Evolutionary conservation across 53 echinoderm and acorn worm genomes (phyloP).

Genomic region (Apostichopus leukothele): DNA sequence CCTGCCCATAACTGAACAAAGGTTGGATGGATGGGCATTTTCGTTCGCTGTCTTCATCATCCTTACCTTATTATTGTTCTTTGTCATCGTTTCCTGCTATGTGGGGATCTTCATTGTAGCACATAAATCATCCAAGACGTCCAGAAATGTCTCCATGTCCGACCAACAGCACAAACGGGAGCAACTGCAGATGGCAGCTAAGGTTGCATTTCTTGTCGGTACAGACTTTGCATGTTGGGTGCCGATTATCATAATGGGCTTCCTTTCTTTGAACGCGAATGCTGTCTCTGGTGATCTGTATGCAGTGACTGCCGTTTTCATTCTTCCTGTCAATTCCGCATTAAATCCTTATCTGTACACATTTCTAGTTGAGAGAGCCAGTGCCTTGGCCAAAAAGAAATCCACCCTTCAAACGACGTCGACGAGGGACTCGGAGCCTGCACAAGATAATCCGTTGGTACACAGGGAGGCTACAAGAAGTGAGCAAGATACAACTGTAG

Average conservation of each 20-base stretch:
- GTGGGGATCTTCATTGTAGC: slow-evolving; percentile 65
- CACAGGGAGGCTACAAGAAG: too few relatives aligned
- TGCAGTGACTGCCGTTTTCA: slow-evolving; percentile 47
- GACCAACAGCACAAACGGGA: slow-evolving; percentile 39
- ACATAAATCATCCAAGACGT: slow-evolving; percentile 43
- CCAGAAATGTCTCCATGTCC: not conserved
- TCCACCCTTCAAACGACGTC: too few relatives aligned
- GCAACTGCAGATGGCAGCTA: slow-evolving; percentile 52
- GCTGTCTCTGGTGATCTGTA: slow-evolving; percentile 38
- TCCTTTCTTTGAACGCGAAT: slow-evolving; percentile 59
- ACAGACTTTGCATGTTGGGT: slow-evolving; percentile 69
- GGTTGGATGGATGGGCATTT: slow-evolving; percentile 67
- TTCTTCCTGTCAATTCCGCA: slow-evolving; percentile 44
- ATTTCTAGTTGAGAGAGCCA: not conserved
- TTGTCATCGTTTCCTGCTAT: slow-evolving; percentile 64
- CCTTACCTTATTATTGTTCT: slow-evolving; percentile 56
- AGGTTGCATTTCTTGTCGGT: slow-evolving; percentile 55
- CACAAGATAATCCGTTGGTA: too few relatives aligned
- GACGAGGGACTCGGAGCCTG: too few relatives aligned
- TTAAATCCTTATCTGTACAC: slow-evolving; percentile 51
- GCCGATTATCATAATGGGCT: slow-evolving; percentile 63
- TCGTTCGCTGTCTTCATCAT: slow-evolving; percentile 65
- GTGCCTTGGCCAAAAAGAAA: not conserved
- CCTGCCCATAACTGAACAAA: slow-evolving; percentile 57
- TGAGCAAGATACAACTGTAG: too few relatives aligned